phyloP scores from a whole-genome alignment of 2,888 invertebrate genomes.

The Gortyna flavago region DNA sequence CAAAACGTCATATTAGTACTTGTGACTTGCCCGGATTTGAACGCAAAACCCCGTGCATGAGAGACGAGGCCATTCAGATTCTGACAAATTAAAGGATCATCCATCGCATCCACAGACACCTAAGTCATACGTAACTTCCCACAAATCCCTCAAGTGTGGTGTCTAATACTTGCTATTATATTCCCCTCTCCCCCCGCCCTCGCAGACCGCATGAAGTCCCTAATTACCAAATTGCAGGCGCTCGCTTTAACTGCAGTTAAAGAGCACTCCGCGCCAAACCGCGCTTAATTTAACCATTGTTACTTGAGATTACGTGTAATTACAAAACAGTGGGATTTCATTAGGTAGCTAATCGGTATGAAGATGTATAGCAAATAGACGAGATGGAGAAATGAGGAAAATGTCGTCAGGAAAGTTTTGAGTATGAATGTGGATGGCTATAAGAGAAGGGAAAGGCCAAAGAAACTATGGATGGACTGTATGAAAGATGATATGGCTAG shows the following conservation, averaged over 20 bases:
- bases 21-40: background rate
- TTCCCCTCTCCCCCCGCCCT: conserved; percentile 19
- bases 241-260: conserved; percentile 70
- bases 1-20: background rate
- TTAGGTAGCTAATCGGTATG: conserved; percentile 35
- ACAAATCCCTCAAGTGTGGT: conserved; percentile 66
- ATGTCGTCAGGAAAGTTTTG: background rate
- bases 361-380: background rate
- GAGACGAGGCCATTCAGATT: background rate
- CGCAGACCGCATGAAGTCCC: conserved; percentile 59
- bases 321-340: conserved; percentile 37
- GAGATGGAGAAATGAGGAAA: background rate
- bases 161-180: conserved; percentile 54
- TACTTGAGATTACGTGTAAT: conserved; percentile 58
- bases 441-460: background rate
- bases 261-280: conserved; percentile 72
- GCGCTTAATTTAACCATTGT: conserved; percentile 79
- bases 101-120: conserved; percentile 32
- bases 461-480: background rate
- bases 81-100: conserved; percentile 44
- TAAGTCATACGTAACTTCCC: conserved; percentile 39
- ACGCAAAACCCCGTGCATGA: background rate
- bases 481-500: background rate
- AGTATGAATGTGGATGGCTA: background rate
- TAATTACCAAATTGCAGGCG: conserved; percentile 78